Evolutionary conservation across 2,797 vertebrate genomes (phyloP).

Genomic region (Syngnathus acus): DNA sequence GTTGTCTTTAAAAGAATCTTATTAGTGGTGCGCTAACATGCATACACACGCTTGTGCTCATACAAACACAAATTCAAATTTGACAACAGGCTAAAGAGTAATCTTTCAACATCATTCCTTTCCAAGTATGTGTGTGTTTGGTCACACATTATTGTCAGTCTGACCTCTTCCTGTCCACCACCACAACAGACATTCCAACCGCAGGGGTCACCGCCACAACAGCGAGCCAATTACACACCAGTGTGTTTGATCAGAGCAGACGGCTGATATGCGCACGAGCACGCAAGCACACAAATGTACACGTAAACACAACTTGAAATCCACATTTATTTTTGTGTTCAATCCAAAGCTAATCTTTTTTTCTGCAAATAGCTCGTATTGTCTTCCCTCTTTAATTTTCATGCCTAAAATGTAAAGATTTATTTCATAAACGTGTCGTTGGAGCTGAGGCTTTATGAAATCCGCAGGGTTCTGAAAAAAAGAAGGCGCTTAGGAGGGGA

Average conservation of each 20-base stretch:
- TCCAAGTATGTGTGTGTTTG: constrained; percentile 36
- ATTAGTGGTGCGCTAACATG: not conserved
- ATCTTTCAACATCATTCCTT: constrained; percentile 47
- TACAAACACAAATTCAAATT: not conserved
- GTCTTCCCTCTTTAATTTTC: constrained; percentile 62
- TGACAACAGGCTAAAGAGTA: constrained; percentile 22
- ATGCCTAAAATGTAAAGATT: constrained; percentile 55
- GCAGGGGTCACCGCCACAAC: constrained; percentile 61
- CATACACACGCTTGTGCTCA: not conserved
- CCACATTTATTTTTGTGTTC: constrained; percentile 30
- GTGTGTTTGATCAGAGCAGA: constrained; percentile 70
- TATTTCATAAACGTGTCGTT: constrained; percentile 46
- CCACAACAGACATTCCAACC: constrained; percentile 60
- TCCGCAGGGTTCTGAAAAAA: constrained; percentile 30
- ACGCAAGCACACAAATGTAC: constrained; percentile 11
- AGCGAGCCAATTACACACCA: constrained; percentile 70
- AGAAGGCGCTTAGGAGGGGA: not conserved
- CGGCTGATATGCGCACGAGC: constrained; percentile 34
- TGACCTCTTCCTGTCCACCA: constrained; percentile 64
- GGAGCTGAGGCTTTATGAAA: constrained; percentile 51
- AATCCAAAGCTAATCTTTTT: constrained; percentile 41
- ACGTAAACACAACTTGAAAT: constrained; percentile 10
- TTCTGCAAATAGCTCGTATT: constrained; percentile 45
- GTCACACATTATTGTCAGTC: constrained; percentile 54
- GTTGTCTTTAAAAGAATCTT: too few species aligned